Evolutionary conservation across 2,797 vertebrate species (phyloP).

Genomic region (Apogon hyalosoma): DNA sequence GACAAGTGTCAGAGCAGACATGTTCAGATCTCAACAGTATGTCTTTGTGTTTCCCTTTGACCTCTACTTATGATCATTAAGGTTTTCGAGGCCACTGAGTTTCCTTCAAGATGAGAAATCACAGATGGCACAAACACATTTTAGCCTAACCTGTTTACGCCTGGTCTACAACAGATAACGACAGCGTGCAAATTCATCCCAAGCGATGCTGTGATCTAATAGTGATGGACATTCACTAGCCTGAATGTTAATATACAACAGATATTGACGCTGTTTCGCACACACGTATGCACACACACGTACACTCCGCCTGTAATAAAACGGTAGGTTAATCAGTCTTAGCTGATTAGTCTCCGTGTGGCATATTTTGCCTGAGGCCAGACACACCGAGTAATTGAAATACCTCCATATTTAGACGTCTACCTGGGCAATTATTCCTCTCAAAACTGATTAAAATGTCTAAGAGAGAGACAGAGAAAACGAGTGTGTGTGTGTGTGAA

Average conservation of each 20-base stretch:
- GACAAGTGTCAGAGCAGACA: constrained; percentile 32
- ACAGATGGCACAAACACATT: constrained; percentile 7
- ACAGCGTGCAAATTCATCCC: constrained; percentile 27
- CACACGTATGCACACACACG: not conserved
- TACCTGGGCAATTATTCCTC: constrained; percentile 82
- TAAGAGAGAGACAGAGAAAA: constrained; percentile 34
- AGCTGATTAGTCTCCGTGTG: constrained; percentile 71
- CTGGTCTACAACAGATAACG: not conserved
- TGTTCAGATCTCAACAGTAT: too few relatives aligned
- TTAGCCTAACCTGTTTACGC: constrained; percentile 21
- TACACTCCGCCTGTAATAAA: constrained; percentile 49
- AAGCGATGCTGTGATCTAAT: constrained; percentile 20
- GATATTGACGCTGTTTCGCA: constrained; percentile 24
- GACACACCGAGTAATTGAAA: constrained; percentile 82
- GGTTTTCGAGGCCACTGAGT: not conserved
- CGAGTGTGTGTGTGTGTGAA: constrained; percentile 26
- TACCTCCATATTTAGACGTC: constrained; percentile 83
- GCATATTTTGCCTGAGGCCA: constrained; percentile 74
- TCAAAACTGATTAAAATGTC: constrained; percentile 85
- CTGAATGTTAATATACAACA: constrained; percentile 24
- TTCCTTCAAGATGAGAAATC: constrained; percentile 17
- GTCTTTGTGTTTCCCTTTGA: not conserved
- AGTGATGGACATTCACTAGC: constrained; percentile 30
- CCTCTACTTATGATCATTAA: constrained; percentile 18
- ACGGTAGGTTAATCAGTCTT: constrained; percentile 69